phyloP scores from a whole-genome alignment of 2,797 vertebrate species.

The Scleropages formosus region DNA sequence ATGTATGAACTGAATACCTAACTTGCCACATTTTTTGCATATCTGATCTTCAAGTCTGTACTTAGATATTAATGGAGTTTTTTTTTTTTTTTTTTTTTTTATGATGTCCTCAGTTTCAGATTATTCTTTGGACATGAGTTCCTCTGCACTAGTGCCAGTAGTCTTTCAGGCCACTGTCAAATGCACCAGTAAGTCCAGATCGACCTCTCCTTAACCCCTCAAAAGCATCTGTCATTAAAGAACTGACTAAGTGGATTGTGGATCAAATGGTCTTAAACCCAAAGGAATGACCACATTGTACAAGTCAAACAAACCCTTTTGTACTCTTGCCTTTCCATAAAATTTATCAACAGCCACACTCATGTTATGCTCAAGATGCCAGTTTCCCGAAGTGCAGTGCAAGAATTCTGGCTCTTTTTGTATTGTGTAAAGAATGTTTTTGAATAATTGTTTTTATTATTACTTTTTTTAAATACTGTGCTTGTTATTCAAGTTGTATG shows the following conservation, averaged over 20 bases:
- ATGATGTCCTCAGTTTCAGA: too few species aligned
- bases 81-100: too few species aligned
- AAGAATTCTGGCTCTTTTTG: background rate
- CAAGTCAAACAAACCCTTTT: background rate
- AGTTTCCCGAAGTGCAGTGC: background rate
- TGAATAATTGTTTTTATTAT: too few species aligned
- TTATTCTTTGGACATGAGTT: too few species aligned
- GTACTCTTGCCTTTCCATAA: background rate
- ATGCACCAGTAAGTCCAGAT: background rate
- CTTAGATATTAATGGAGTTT: too few species aligned
- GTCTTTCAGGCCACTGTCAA: background rate
- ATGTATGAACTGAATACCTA: too few species aligned
- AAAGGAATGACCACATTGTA: background rate
- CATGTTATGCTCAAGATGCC: background rate
- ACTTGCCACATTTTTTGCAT: too few species aligned
- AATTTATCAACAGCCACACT: background rate
- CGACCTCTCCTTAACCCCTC: constrained; percentile 6
- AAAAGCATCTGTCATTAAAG: constrained; percentile 24
- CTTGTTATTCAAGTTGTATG: too few species aligned
- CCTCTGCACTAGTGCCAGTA: too few species aligned
- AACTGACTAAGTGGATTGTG: background rate
- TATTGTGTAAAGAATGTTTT: background rate
- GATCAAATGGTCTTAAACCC: constrained; percentile 13
- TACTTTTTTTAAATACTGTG: too few species aligned
- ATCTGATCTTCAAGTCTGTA: too few species aligned